phyloP scores from a whole-genome alignment of 2,888 invertebrate genomes.

The Saturnia pavonia region DNA sequence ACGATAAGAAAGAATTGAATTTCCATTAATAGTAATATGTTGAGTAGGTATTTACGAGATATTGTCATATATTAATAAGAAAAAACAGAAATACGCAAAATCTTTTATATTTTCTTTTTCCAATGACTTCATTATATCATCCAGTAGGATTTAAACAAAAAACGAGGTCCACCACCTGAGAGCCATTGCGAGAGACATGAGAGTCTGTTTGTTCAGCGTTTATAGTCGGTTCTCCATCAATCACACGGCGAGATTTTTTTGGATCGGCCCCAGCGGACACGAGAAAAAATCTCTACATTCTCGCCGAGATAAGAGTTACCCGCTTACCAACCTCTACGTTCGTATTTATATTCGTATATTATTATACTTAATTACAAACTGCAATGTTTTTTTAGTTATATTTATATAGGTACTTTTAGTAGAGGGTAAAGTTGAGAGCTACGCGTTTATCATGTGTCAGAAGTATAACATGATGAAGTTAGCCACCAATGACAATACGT shows the following conservation, averaged over 20 bases:
- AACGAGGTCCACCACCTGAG: conserved; percentile 58
- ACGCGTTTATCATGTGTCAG: no score
- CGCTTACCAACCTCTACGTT: neutral
- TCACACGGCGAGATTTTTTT: conserved; percentile 68
- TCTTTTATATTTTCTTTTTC: neutral
- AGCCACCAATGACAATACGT: no score
- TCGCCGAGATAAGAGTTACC: conserved; percentile 46
- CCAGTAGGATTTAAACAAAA: conserved; percentile 52
- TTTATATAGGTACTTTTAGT: no score
- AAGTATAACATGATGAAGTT: no score
- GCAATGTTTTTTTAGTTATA: neutral
- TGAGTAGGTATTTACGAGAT: no score
- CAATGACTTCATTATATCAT: conserved; percentile 28
- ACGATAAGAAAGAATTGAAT: no score
- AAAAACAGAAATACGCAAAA: neutral
- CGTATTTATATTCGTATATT: conserved; percentile 1
- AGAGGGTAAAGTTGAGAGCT: no score
- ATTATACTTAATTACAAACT: neutral
- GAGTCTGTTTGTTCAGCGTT: conserved; percentile 68
- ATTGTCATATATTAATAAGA: neutral
- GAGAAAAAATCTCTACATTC: conserved; percentile 52
- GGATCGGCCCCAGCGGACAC: conserved; percentile 61
- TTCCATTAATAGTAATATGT: no score
- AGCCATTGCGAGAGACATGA: conserved; percentile 57
- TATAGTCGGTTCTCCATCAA: conserved; percentile 69